Conservation (phyloP, 2,888 invertebrate species). For the Papilio gigon region DNA sequence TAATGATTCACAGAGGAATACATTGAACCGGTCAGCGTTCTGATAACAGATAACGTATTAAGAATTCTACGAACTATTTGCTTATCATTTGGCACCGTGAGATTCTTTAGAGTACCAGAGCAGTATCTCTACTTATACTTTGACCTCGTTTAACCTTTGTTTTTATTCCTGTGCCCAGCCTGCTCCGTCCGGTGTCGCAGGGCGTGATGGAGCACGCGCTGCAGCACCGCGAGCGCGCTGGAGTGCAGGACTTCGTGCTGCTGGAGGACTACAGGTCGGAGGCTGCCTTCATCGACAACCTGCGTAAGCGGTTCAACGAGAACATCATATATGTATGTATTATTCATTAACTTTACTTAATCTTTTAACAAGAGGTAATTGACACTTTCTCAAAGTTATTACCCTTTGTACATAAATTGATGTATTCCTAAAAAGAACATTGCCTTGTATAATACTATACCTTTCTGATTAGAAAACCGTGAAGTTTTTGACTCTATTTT, state of each 20-base stretch:
- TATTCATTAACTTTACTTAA: too few species aligned
- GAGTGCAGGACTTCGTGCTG: slow-evolving; percentile 95
- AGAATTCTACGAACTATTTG: slow-evolving; percentile 21
- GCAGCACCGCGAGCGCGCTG: slow-evolving; percentile 92
- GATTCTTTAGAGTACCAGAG: not conserved
- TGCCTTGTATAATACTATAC: too few species aligned
- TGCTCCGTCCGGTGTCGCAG: slow-evolving; percentile 69
- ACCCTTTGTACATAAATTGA: too few species aligned
- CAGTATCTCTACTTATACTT: not conserved
- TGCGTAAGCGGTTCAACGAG: slow-evolving; percentile 92
- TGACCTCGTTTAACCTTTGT: slow-evolving; percentile 17
- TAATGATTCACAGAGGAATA: slow-evolving; percentile 7
- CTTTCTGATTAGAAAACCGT: too few species aligned
- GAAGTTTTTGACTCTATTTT: too few species aligned
- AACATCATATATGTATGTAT: slow-evolving; percentile 94
- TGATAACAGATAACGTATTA: slow-evolving; percentile 16
- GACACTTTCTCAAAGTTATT: too few species aligned
- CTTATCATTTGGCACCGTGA: slow-evolving; percentile 29
- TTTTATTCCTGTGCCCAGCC: slow-evolving; percentile 54
- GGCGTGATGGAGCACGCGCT: slow-evolving; percentile 90
- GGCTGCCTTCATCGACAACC: slow-evolving; percentile 92
- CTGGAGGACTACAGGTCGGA: slow-evolving; percentile 92
- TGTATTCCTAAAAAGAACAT: too few species aligned
- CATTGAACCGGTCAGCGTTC: slow-evolving; percentile 8
- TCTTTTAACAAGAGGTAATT: too few species aligned